Evolutionary conservation across 2,797 vertebrate genomes (phyloP).

Genomic region (Mus minutoides): DNA sequence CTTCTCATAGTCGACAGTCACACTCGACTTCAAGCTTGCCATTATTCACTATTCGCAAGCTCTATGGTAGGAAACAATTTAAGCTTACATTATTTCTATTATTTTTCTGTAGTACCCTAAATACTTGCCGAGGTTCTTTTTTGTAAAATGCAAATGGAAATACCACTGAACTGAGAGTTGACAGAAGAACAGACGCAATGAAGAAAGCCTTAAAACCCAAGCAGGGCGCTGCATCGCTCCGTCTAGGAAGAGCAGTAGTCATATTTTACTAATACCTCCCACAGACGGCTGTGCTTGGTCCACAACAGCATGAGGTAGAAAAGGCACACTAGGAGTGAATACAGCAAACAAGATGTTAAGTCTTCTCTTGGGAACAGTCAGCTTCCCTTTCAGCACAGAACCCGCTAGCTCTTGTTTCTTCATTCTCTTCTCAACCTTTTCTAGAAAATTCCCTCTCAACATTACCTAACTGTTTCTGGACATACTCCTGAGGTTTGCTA

Average conservation of each 20-base stretch:
- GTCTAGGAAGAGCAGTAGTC: background rate
- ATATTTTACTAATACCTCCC: background rate
- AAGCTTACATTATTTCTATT: background rate
- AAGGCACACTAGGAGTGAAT: no score
- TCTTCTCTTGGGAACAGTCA: background rate
- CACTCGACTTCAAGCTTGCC: no score
- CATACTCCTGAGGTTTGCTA: background rate
- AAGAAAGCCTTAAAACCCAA: background rate
- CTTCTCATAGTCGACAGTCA: no score
- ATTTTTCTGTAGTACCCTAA: background rate
- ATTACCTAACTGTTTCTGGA: background rate
- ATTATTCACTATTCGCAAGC: background rate
- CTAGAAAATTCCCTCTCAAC: background rate
- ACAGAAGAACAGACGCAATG: background rate
- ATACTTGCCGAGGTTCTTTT: background rate
- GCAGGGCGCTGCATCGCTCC: background rate
- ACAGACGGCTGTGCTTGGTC: background rate
- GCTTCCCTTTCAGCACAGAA: background rate
- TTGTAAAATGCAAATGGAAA: background rate
- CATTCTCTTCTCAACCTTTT: background rate
- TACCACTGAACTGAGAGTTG: background rate
- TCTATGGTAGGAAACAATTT: background rate
- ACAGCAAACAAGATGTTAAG: background rate
- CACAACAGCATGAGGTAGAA: no score
- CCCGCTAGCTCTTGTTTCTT: background rate